These are phyloP conservation scores for Apamea crenata DNA, from an alignment of 2,888 invertebrate species.

Conservation along the genomic window DNA sequence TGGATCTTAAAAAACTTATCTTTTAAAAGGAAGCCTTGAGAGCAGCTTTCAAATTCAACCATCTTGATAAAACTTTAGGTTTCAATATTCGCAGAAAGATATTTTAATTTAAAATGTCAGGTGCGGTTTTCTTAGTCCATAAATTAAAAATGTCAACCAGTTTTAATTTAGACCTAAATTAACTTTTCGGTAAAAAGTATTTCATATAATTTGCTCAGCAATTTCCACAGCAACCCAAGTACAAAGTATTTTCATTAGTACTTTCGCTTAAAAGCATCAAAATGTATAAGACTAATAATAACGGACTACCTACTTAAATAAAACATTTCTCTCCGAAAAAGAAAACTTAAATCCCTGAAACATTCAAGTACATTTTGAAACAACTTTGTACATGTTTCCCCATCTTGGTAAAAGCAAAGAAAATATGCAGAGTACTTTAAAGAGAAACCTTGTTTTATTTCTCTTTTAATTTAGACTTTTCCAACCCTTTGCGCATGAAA, in stretches of 20 bases:
- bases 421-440: constrained; percentile 48
- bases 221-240: neutral
- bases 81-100: constrained; percentile 31
- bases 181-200: constrained; percentile 7
- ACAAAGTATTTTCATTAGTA: constrained; percentile 32
- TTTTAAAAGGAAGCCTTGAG: constrained; percentile 19
- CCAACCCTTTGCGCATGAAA: constrained; percentile 41
- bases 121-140: neutral
- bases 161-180: constrained; percentile 26
- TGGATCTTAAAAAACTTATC: constrained; percentile 45
- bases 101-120: constrained; percentile 24
- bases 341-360: constrained; percentile 42
- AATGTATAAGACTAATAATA: constrained; percentile 44
- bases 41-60: constrained; percentile 37
- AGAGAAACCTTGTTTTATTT: constrained; percentile 44
- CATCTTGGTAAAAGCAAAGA: constrained; percentile 54
- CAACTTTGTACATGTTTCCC: constrained; percentile 46
- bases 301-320: constrained; percentile 33
- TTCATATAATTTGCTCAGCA: constrained; percentile 2
- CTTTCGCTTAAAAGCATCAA: constrained; percentile 17
- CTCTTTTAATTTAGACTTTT: constrained; percentile 43
- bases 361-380: constrained; percentile 53
- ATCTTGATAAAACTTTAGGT: constrained; percentile 11
- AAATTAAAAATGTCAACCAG: constrained; percentile 31
- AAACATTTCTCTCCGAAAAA: constrained; percentile 42